A percentile compares a stretch with the other conserved stretches of the same genome.
These are phyloP conservation scores for Sphenopsis melanotis DNA, from an alignment of 2,797 vertebrate species.

Conservation along the genomic window DNA sequence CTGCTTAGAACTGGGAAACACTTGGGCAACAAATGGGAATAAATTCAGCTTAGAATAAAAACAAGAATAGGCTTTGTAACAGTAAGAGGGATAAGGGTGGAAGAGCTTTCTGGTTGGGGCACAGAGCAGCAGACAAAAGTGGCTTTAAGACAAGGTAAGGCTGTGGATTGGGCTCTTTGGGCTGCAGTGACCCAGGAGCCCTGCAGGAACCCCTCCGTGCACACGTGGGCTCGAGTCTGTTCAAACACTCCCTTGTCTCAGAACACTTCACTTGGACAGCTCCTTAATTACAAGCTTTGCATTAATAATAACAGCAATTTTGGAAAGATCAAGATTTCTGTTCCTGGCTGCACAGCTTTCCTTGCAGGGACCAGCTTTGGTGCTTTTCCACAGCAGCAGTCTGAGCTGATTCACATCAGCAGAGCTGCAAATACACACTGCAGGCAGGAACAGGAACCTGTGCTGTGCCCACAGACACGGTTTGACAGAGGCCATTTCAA, in stretches of 20 bases:
- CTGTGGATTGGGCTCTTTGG: background rate
- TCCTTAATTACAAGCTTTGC: background rate
- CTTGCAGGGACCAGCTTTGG: background rate
- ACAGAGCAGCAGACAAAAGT: background rate
- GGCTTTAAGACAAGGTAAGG: background rate
- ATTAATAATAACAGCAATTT: background rate
- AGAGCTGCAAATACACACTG: background rate
- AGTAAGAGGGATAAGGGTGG: background rate
- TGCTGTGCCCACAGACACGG: fast-evolving
- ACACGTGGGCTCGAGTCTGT: fast-evolving
- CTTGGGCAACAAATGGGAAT: background rate
- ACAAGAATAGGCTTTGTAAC: background rate
- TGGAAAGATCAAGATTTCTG: background rate
- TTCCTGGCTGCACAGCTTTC: background rate
- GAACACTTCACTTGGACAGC: background rate
- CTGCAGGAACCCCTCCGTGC: background rate
- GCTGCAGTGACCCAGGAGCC: background rate
- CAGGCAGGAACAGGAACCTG: background rate
- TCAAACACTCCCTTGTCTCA: background rate
- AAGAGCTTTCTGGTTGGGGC: background rate
- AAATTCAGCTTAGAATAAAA: background rate
- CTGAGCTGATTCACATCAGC: background rate
- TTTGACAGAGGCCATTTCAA: background rate
- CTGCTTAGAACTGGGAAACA: background rate
- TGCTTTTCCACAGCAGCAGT: background rate